These are phyloP conservation scores for Geophilus truncorum DNA, from an alignment of 2,888 invertebrate species.

Conservation along the genomic window DNA sequence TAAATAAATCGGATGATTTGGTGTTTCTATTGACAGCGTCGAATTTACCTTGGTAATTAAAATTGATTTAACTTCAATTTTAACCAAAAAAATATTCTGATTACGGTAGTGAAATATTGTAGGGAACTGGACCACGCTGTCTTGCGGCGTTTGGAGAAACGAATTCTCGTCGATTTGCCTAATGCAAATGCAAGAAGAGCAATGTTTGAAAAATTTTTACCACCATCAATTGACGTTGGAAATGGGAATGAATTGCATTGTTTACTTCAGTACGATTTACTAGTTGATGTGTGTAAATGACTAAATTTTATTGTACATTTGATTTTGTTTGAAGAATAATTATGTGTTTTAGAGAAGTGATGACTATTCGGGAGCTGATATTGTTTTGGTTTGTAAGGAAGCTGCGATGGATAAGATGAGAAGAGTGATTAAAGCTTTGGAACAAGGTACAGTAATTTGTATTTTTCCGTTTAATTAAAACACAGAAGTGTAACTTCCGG, in stretches of 20 bases:
- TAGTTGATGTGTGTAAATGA: slow-evolving; percentile 65
- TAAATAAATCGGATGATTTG: slow-evolving; percentile 89
- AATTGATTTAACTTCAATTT: not conserved
- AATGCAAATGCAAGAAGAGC: slow-evolving; percentile 85
- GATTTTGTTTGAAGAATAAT: not conserved
- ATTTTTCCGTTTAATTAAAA: too few relatives aligned
- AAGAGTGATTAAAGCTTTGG: too few relatives aligned
- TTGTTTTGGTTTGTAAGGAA: slow-evolving; percentile 93
- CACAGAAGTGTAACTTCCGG: too few relatives aligned
- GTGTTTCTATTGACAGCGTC: slow-evolving; percentile 97
- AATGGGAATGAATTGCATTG: slow-evolving; percentile 81
- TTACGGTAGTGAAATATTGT: too few relatives aligned
- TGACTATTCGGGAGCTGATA: slow-evolving; percentile 96
- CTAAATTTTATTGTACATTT: not conserved
- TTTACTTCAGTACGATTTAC: too few relatives aligned
- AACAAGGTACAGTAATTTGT: too few relatives aligned
- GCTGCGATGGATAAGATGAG: slow-evolving; percentile 98
- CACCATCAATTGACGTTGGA: slow-evolving; percentile 79
- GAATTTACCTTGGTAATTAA: slow-evolving; percentile 87
- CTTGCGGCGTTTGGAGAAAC: slow-evolving; percentile 95
- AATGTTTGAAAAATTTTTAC: slow-evolving; percentile 95
- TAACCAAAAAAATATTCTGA: not conserved
- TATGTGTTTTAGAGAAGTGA: not conserved
- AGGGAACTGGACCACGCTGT: too few relatives aligned
- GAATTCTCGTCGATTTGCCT: slow-evolving; percentile 96